Evolutionary conservation across 2,113 vertebrate genomes (phyloP).

Genomic region (Pica pica): DNA sequence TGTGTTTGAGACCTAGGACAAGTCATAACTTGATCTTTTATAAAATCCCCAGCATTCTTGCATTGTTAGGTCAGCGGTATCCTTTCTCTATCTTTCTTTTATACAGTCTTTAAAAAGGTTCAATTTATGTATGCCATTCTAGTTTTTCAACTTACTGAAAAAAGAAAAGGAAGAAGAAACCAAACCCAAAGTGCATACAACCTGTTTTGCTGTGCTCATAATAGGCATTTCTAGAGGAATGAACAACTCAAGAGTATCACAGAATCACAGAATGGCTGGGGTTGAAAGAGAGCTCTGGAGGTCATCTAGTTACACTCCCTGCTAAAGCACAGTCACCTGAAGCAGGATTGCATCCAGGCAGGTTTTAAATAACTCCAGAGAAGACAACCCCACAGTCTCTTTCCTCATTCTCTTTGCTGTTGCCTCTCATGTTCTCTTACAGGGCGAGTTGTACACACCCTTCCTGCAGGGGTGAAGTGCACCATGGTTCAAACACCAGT

Average conservation of each 20-base stretch:
- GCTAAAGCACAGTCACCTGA: background rate
- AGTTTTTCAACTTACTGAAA: background rate
- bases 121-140: background rate
- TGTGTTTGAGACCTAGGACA: background rate
- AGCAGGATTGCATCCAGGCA: background rate
- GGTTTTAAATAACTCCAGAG: background rate
- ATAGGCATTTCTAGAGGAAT: background rate
- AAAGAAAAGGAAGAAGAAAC: background rate
- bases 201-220: background rate
- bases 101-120: background rate
- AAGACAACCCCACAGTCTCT: background rate
- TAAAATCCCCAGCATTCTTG: conserved; percentile 8
- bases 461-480: background rate
- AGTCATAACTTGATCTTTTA: background rate
- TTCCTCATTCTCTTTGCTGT: background rate
- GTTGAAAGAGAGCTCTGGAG: background rate
- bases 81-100: background rate
- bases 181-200: background rate
- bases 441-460: accelerated
- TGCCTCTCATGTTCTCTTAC: background rate
- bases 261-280: background rate
- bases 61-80: background rate
- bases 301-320: background rate
- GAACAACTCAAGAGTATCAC: background rate
- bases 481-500: background rate